Evolutionary conservation across 1,140 invertebrate species (phyloP).

Genomic region (Ceratitis capitata): DNA sequence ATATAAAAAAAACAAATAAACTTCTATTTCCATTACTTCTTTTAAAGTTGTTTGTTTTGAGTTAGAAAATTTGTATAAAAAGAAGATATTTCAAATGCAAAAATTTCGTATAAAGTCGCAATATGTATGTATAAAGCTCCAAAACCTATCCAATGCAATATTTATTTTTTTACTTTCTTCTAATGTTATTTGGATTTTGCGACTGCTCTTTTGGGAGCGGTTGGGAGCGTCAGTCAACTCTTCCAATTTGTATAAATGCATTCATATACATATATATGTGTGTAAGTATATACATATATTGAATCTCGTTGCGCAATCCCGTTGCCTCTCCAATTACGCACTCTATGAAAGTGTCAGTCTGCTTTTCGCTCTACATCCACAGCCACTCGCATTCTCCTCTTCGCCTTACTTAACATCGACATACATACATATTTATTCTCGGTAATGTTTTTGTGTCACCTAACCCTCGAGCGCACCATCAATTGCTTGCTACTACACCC

Average conservation of each 20-base stretch:
- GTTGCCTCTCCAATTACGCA: neutral
- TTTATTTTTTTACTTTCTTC: neutral
- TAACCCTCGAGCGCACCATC: too few species aligned
- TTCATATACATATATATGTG: neutral
- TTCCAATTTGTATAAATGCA: conserved; percentile 16
- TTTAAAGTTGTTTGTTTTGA: conserved; percentile 1
- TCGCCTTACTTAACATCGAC: neutral
- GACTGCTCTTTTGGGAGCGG: neutral
- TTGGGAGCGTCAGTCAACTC: neutral
- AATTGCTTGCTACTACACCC: neutral
- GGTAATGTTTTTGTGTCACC: too few species aligned
- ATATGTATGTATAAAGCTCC: conserved; percentile 3
- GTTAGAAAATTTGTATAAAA: conserved; percentile 24
- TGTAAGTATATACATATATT: neutral
- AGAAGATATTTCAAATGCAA: neutral
- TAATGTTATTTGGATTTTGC: neutral
- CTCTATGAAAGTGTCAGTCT: too few species aligned
- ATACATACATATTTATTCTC: neutral
- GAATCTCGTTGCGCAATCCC: neutral
- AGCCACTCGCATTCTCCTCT: neutral
- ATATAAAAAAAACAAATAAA: conserved; percentile 12
- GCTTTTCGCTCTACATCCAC: neutral
- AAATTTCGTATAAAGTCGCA: conserved; percentile 3
- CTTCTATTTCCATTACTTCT: neutral
- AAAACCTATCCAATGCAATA: neutral